Conservation (phyloP, 2,113 vertebrate species). For the Halichoeres trimaculatus region DNA sequence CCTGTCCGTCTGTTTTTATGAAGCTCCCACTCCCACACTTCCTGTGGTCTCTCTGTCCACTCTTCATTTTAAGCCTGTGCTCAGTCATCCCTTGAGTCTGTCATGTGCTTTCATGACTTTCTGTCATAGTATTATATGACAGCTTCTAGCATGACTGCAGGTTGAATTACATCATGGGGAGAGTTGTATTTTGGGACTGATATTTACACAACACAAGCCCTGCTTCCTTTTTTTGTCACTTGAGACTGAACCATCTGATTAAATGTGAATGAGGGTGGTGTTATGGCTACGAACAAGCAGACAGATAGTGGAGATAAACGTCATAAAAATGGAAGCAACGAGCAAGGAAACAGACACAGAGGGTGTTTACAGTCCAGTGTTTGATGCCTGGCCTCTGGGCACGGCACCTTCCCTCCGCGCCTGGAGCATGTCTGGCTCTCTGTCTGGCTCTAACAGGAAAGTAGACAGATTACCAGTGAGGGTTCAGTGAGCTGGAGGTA, state of each 20-base stretch:
- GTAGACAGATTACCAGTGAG: conserved; percentile 64
- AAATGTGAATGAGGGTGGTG: conserved; percentile 32
- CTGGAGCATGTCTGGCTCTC: conserved; percentile 64
- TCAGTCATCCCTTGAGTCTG: conserved; percentile 49
- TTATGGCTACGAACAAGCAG: conserved; percentile 51
- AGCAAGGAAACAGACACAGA: conserved; percentile 14
- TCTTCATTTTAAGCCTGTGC: conserved; percentile 26
- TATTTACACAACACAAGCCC: conserved; percentile 31
- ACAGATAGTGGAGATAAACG: conserved; percentile 60
- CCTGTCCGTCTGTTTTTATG: conserved; percentile 28
- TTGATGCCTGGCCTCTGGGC: conserved; percentile 44
- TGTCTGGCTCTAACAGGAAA: conserved; percentile 65
- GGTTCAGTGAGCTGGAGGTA: conserved; percentile 70
- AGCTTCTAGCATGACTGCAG: conserved; percentile 1
- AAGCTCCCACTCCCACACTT: conserved; percentile 34
- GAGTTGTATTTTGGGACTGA: conserved; percentile 10
- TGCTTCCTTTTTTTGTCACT: conserved; percentile 32
- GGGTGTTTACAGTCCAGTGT: conserved; percentile 24
- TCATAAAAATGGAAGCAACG: conserved; percentile 27
- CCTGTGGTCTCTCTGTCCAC: conserved; percentile 22
- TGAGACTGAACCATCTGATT: conserved; percentile 41
- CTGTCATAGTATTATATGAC: conserved; percentile 16
- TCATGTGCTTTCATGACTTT: conserved; percentile 8
- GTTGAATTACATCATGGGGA: conserved; percentile 33
- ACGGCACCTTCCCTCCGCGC: conserved; percentile 30